Evolutionary conservation across 2,888 invertebrate species (phyloP).

Genomic region (Celastrina argiolus): DNA sequence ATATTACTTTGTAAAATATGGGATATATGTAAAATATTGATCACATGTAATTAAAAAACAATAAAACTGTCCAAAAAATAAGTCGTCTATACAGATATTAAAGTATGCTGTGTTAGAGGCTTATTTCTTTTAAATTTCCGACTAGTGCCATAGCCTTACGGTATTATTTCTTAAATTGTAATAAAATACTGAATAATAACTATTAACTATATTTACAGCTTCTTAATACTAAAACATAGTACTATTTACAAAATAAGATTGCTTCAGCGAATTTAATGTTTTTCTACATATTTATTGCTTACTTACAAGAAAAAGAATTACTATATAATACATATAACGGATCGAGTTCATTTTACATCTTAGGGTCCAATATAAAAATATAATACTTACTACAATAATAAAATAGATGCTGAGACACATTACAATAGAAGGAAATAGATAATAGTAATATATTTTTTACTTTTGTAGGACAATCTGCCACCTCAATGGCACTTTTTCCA

Average conservation of each 20-base stretch:
- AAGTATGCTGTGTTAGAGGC: no score
- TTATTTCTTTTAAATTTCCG: no score
- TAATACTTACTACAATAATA: neutral
- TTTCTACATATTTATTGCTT: conserved; percentile 10
- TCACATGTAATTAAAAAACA: no score
- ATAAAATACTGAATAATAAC: conserved; percentile 10
- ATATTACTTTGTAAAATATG: no score
- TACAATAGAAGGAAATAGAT: neutral
- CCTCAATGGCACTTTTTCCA: neutral
- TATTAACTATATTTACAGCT: conserved; percentile 12
- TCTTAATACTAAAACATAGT: neutral
- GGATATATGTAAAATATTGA: no score
- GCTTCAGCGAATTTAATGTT: neutral
- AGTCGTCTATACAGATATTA: no score
- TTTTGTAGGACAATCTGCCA: neutral
- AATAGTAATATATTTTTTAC: neutral
- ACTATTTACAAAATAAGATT: conserved; percentile 11
- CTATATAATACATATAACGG: neutral
- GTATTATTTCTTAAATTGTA: conserved; percentile 2
- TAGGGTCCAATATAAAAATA: conserved; percentile 10
- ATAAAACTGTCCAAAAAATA: no score
- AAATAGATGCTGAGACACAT: neutral
- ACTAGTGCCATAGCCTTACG: no score
- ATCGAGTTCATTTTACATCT: neutral
- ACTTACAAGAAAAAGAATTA: neutral